These are phyloP conservation scores for Drosophila ezoana DNA, from an alignment of 2,888 invertebrate species.

Conservation along the genomic window DNA sequence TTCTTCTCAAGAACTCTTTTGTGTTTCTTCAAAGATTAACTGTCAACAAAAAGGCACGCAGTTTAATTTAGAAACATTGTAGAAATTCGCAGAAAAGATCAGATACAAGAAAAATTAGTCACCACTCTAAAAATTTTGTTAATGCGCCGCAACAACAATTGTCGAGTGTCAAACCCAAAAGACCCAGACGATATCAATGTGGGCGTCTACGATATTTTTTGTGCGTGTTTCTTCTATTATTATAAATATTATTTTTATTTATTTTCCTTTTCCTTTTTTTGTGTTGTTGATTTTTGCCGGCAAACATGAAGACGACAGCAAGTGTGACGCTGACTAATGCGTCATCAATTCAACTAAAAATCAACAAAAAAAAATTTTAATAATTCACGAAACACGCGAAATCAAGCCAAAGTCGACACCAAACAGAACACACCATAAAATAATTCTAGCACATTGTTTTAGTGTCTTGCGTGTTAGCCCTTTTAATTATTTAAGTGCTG, in stretches of 20 bases:
- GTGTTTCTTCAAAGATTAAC: conserved; percentile 3
- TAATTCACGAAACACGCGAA: conserved; percentile 37
- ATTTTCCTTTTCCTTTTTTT: conserved; percentile 1
- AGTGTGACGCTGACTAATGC: conserved; percentile 45
- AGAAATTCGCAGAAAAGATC: conserved; percentile 32
- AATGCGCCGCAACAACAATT: conserved; percentile 10
- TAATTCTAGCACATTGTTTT: conserved; percentile 23
- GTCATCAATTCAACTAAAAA: conserved; percentile 46
- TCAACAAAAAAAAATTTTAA: conserved; percentile 13
- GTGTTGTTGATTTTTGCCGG: conserved; percentile 8
- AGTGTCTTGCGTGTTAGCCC: conserved; percentile 38
- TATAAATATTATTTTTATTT: conserved; percentile 6
- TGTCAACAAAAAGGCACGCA: conserved; percentile 2
- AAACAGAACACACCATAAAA: conserved; percentile 2
- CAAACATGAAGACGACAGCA: conserved; percentile 17
- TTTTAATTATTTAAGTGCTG: conserved; percentile 48
- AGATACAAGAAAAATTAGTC: conserved; percentile 36
- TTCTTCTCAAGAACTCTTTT: background rate
- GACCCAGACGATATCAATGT: conserved; percentile 21
- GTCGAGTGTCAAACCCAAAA: conserved; percentile 20
- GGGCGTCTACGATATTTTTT: conserved; percentile 25
- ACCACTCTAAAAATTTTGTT: conserved; percentile 27
- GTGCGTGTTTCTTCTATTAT: conserved; percentile 6
- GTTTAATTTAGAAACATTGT: conserved; percentile 11
- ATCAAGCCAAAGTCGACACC: conserved; percentile 1